Evolutionary conservation across 2,113 vertebrate species (phyloP).

Genomic region (Carassius auratus): DNA sequence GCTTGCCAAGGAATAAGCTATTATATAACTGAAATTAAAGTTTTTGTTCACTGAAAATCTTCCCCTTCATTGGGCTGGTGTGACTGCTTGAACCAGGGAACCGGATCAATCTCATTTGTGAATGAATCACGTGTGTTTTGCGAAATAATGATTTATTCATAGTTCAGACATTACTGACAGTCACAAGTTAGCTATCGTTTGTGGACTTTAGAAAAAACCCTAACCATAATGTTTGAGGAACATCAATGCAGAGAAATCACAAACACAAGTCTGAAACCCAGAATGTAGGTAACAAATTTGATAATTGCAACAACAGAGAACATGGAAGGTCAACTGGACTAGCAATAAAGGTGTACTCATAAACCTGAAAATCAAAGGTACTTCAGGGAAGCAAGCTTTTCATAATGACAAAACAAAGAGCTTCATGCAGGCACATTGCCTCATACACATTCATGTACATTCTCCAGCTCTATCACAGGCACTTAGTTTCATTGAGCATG

Average conservation of each 20-base stretch:
- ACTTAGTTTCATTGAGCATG: not conserved
- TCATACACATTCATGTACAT: not conserved
- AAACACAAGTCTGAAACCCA: not conserved
- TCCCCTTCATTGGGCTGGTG: not conserved
- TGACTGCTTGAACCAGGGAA: not conserved
- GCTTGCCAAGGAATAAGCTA: not conserved
- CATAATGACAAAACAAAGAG: conserved; percentile 1
- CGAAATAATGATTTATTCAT: not conserved
- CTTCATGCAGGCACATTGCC: not conserved
- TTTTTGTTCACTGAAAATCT: not conserved
- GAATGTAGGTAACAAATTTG: not conserved
- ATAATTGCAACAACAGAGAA: conserved; percentile 25
- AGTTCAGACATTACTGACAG: not conserved
- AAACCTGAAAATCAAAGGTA: conserved; percentile 31
- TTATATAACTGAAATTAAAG: not conserved
- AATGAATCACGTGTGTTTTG: not conserved
- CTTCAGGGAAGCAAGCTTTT: not conserved
- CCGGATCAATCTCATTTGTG: not conserved
- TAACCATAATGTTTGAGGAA: not conserved
- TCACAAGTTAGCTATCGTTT: not conserved
- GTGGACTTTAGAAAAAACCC: not conserved
- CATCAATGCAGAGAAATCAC: not conserved
- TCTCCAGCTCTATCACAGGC: not conserved
- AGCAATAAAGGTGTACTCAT: conserved; percentile 35
- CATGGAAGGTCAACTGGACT: conserved; percentile 36